Base-by-base conservation (phyloP, 2,113 vertebrate genomes). In the Aplodontia rufa region DNA sequence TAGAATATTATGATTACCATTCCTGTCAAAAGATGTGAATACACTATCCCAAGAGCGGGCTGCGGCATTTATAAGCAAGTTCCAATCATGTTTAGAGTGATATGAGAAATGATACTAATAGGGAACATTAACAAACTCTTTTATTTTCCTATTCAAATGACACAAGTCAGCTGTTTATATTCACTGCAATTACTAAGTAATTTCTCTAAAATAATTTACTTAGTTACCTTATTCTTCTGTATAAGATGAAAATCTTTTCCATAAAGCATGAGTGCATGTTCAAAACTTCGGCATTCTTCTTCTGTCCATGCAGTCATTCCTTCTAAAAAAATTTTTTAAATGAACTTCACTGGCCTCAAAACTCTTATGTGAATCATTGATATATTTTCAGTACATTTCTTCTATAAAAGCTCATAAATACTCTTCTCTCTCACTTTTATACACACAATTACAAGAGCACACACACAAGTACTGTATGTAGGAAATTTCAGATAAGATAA, bases 231-330 rank as follows among this genome's bases (percentile, higher is more conserved):
- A 96, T 99, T 99, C 98, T 99, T 99, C 98, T 99, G 99, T 98
- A 99, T 99, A 96, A 99, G 99, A 98, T 99, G 99, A 89, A 99
- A 99, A 94, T 99, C 99, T 97, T 99, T 99, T 92, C 99, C 99
- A 97, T 99, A 99, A 92, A 99, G 99, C 97, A 99, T 99, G 97
- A 99, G 99, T 49, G 99, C 99, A 26, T 99, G 98, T 98, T 99
- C 99, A 98, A 99, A 99, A 95, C 98, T 99, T 97, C 99, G 99
- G 97, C 99, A 99, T 97, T 99, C 99, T 82, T 99, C 99, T 97
- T 99, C 99, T n/a, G 99, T 99, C 99, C 99, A 99, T 0, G 99
- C 99, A 32, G 99, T 98, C 83, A 99, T 99, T 96, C 99, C 99
- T 98, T 99, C 99, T 99, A 95, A 71, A 96, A 10, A 96, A 58